These are phyloP conservation scores for Neodiprion lecontei DNA, from an alignment of 1,140 invertebrate genomes.

Conservation along the genomic window DNA sequence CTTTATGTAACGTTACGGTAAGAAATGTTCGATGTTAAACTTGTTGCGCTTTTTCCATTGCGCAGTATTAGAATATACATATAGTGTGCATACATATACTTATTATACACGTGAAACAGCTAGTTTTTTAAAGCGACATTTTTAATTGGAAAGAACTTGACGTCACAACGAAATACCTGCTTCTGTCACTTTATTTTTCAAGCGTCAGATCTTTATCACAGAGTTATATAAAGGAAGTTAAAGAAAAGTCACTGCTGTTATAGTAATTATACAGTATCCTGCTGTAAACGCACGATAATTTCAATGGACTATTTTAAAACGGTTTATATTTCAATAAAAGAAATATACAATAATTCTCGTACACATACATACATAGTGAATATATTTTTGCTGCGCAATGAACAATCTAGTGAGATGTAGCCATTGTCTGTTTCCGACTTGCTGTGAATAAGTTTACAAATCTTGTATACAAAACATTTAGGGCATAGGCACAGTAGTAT, in stretches of 20 bases:
- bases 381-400: conserved; percentile 36
- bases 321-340: background rate
- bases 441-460: conserved; percentile 27
- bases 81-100: conserved; percentile 11
- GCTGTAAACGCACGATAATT: conserved; percentile 9
- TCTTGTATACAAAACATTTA: background rate
- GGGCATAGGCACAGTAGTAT: too few relatives aligned
- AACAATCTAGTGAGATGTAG: conserved; percentile 28
- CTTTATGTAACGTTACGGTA: conserved; percentile 39
- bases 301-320: conserved; percentile 8
- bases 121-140: conserved; percentile 18
- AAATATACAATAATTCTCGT: background rate
- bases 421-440: conserved; percentile 29
- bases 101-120: conserved; percentile 42
- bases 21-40: conserved; percentile 33
- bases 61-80: conserved; percentile 30
- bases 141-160: background rate
- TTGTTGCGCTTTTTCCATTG: conserved; percentile 37
- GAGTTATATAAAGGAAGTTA: background rate
- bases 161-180: background rate
- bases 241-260: background rate
- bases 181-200: conserved; percentile 9
- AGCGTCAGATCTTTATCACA: background rate
- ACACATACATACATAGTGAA: conserved; percentile 13
- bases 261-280: conserved; percentile 11